Conservation (phyloP, 2,797 vertebrate species). For the Nyctalus aviator region DNA sequence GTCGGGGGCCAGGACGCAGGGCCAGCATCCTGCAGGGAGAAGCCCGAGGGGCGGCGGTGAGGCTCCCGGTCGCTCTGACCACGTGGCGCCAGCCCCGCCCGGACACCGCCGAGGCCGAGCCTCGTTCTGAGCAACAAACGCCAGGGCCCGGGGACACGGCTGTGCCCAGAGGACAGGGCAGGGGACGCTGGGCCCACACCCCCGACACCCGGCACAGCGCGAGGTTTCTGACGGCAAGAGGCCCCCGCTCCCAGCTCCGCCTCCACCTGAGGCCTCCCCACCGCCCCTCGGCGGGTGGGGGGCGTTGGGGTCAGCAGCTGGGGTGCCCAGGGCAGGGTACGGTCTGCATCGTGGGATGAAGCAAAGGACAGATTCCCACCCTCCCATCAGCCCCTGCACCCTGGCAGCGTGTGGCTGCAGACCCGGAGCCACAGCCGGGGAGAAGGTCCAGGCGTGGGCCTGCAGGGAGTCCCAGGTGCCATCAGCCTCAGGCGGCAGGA, state of each 20-base stretch:
- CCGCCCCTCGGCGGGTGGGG: not conserved
- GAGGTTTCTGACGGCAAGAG: not conserved
- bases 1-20: conserved; percentile 73
- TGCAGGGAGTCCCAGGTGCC: no score
- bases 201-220: fast-evolving
- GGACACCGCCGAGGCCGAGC: not conserved
- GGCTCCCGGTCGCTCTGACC: not conserved
- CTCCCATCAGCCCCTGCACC: not conserved
- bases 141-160: not conserved
- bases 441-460: no score
- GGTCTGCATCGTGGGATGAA: not conserved
- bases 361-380: not conserved
- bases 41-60: not conserved
- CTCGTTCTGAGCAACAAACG: not conserved
- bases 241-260: not conserved
- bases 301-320: not conserved
- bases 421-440: not conserved
- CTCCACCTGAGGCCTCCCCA: not conserved
- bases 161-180: not conserved
- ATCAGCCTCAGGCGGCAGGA: no score
- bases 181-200: fast-evolving
- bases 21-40: conserved; percentile 84
- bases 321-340: not conserved
- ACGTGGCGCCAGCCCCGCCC: not conserved
- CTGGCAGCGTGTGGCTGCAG: not conserved